A percentile compares a stretch with the other conserved stretches of the same genome.
Conservation (phyloP, 2,888 invertebrate genomes). For the Conchocele bisecta region DNA sequence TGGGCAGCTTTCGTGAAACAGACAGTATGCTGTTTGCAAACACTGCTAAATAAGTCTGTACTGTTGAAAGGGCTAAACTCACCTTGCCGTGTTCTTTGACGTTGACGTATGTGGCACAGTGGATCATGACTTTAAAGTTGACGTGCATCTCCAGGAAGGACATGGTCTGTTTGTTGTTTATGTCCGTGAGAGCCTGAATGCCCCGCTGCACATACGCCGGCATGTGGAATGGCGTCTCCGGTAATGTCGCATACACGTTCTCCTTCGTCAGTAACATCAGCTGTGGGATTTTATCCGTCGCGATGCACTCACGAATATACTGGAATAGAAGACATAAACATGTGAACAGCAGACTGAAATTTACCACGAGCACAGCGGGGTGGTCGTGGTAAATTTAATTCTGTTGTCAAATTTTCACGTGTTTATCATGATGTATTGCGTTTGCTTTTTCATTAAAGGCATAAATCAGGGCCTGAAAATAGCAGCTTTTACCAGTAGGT, state of each 20-base stretch:
- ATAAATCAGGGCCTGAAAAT: too few species aligned
- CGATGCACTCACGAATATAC: conserved; percentile 84
- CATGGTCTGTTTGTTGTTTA: conserved; percentile 79
- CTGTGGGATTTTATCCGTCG: conserved; percentile 83
- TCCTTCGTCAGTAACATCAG: conserved; percentile 83
- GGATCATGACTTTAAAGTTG: conserved; percentile 82
- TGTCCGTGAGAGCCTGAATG: conserved; percentile 62
- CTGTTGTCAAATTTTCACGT: too few species aligned
- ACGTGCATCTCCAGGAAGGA: conserved; percentile 83
- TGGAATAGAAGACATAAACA: conserved; percentile 64
- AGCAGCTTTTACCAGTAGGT: too few species aligned
- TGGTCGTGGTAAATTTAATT: too few species aligned
- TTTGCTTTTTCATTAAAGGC: too few species aligned
- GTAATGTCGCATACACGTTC: conserved; percentile 82
- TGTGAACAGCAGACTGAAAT: too few species aligned
- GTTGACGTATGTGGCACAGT: conserved; percentile 84
- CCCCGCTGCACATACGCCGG: conserved; percentile 82
- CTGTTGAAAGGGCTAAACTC: conserved; percentile 15
- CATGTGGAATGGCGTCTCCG: conserved; percentile 81
- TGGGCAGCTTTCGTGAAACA: too few species aligned
- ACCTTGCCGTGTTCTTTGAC: conserved; percentile 84
- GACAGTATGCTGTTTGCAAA: too few species aligned
- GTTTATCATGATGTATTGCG: too few species aligned
- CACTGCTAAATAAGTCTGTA: too few species aligned
- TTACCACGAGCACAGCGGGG: too few species aligned